These are phyloP conservation scores for Rhea americana DNA, from an alignment of 2,113 vertebrate genomes.

Conservation along the genomic window DNA sequence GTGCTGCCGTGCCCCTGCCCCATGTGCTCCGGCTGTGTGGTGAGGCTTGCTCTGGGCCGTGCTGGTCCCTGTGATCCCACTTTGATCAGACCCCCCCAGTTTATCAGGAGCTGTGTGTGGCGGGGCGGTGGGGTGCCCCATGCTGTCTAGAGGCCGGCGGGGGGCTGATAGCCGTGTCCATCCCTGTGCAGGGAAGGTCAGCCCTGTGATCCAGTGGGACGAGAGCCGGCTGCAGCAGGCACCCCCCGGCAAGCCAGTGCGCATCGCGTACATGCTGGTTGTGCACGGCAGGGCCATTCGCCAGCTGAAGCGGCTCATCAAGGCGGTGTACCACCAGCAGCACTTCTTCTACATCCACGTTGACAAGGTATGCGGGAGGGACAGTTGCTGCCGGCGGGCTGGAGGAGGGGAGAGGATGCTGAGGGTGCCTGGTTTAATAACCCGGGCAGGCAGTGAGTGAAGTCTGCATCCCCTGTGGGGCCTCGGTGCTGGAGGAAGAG, in stretches of 20 bases:
- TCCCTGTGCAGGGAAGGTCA: constrained; percentile 79
- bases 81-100: background rate
- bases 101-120: background rate
- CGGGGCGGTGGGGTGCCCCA: background rate
- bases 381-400: too few relatives aligned
- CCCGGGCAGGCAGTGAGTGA: accelerated
- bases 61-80: background rate
- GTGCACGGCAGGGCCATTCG: constrained; percentile 92
- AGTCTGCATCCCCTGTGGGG: background rate
- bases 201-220: constrained; percentile 81
- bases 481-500: background rate
- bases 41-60: accelerated
- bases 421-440: accelerated
- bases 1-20: background rate
- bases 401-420: background rate
- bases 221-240: constrained; percentile 81
- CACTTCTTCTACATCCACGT: constrained; percentile 98
- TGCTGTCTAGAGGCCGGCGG: background rate
- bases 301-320: constrained; percentile 94
- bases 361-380: constrained; percentile 82
- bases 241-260: constrained; percentile 80
- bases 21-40: background rate
- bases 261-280: constrained; percentile 92
- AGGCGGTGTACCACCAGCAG: constrained; percentile 92
- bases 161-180: background rate